These are phyloP conservation scores for Nematostella vectensis DNA, from an alignment of 92 coral and sea anemone species.

Conservation along the genomic window DNA sequence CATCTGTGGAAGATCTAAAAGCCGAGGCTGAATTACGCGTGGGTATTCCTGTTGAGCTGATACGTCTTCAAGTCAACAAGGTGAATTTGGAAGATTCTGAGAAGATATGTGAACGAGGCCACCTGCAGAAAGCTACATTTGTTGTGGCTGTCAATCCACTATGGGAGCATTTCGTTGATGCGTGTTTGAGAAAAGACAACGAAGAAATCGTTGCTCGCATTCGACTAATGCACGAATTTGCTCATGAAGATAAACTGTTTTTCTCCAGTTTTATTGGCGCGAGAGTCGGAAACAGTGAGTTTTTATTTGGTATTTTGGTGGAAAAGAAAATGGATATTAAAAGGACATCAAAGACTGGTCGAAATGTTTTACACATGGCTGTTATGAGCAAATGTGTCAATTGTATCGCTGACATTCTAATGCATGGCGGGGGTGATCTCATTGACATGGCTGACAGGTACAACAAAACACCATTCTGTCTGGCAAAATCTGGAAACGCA, in stretches of 20 bases:
- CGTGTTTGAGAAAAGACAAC: constrained; percentile 44
- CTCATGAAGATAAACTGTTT: constrained; percentile 52
- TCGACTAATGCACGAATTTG: constrained; percentile 52
- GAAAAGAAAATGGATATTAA: constrained; percentile 24
- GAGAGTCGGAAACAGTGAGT: constrained; percentile 32
- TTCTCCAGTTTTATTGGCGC: constrained; percentile 67
- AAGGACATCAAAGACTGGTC: constrained; percentile 29
- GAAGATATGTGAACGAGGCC: too few species aligned
- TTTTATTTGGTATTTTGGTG: constrained; percentile 47
- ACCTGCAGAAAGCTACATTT: too few species aligned
- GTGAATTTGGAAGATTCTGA: constrained; percentile 8
- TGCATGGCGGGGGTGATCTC: constrained; percentile 51
- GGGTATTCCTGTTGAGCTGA: constrained; percentile 50
- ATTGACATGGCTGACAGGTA: constrained; percentile 32
- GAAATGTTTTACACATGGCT: constrained; percentile 64
- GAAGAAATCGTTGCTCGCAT: constrained; percentile 42
- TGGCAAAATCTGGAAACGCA: constrained; percentile 34
- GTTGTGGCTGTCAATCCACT: constrained; percentile 48
- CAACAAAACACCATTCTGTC: constrained; percentile 32
- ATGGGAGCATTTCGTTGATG: constrained; percentile 59
- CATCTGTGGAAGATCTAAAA: constrained; percentile 23
- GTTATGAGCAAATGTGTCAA: constrained; percentile 38
- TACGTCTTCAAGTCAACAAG: constrained; percentile 17
- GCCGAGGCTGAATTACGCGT: constrained; percentile 28
- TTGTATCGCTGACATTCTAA: constrained; percentile 43